phyloP scores from a whole-genome alignment of 2,797 vertebrate genomes.

The Thunnus albacares region DNA sequence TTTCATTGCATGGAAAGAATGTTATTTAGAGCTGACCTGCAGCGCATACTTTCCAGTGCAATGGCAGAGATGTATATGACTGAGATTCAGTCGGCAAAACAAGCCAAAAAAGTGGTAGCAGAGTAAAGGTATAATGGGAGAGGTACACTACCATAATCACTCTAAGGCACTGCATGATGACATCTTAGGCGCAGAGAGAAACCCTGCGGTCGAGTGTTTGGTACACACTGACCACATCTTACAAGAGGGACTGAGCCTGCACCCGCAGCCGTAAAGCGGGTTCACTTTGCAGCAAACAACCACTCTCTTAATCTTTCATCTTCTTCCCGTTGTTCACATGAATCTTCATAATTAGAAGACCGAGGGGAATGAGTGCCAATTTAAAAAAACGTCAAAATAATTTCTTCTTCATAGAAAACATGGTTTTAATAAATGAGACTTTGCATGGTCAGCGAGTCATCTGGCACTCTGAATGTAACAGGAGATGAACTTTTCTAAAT shows the following conservation, averaged over 20 bases:
- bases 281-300: slow-evolving; percentile 84
- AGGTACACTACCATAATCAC: slow-evolving; percentile 86
- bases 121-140: slow-evolving; percentile 83
- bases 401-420: slow-evolving; percentile 72
- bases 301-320: slow-evolving; percentile 79
- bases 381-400: slow-evolving; percentile 75
- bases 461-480: slow-evolving; percentile 25
- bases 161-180: slow-evolving; percentile 83
- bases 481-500: slow-evolving; percentile 53
- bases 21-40: slow-evolving; percentile 72
- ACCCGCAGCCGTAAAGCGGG: slow-evolving; percentile 80
- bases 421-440: slow-evolving; percentile 79
- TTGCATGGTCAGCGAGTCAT: slow-evolving; percentile 34
- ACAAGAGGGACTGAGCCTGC: slow-evolving; percentile 79
- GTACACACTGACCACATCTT: slow-evolving; percentile 86
- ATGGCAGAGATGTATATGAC: slow-evolving; percentile 76
- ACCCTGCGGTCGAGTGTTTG: slow-evolving; percentile 83
- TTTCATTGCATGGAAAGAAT: slow-evolving; percentile 76
- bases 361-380: slow-evolving; percentile 58
- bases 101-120: slow-evolving; percentile 75
- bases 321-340: slow-evolving; percentile 78
- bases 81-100: slow-evolving; percentile 76
- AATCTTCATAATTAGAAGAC: slow-evolving; percentile 85
- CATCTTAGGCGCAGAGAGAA: slow-evolving; percentile 84
- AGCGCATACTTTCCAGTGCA: slow-evolving; percentile 69